Percentiles rank a stretch among this genome's conserved stretches.
Evolutionary conservation across 37 sponge, comb jelly and placozoan genomes (phyloP).

Genomic region (Aplysina aerophoba): DNA sequence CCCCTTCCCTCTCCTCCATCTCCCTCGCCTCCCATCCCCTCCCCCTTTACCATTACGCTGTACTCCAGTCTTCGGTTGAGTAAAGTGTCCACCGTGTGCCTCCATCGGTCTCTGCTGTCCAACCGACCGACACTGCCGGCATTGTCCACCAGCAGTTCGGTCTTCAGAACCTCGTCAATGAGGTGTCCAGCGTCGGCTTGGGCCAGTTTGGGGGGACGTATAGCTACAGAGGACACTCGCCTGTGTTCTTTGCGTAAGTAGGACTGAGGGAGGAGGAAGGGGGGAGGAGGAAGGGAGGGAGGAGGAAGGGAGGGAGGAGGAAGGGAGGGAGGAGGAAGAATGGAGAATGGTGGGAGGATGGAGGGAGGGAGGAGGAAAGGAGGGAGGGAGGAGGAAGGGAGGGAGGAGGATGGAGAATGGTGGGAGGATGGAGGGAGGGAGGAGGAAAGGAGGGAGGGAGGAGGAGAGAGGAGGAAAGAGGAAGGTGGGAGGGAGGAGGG

Average conservation of each 20-base stretch:
- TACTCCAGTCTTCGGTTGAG: not conserved
- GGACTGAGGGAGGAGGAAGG: not conserved
- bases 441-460: no score
- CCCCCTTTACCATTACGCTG: not conserved
- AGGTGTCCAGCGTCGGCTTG: not conserved
- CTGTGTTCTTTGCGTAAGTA: not conserved
- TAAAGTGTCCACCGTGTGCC: not conserved
- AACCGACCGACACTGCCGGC: not conserved
- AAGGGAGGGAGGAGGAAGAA: not conserved
- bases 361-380: not conserved
- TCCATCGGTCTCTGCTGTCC: not conserved
- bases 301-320: not conserved
- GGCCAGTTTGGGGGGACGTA: conserved; percentile 11
- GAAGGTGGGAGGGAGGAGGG: no score
- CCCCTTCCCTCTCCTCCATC: not conserved
- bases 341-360: not conserved
- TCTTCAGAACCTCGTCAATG: no score
- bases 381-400: not conserved
- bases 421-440: no score
- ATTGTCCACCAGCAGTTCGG: not conserved
- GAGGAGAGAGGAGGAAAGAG: no score
- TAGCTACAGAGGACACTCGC: not conserved
- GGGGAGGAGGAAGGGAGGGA: not conserved
- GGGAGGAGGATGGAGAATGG: no score
- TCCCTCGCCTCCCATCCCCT: not conserved